phyloP scores from a whole-genome alignment of 2,797 vertebrate genomes.

The Cyclopterus lumpus region DNA sequence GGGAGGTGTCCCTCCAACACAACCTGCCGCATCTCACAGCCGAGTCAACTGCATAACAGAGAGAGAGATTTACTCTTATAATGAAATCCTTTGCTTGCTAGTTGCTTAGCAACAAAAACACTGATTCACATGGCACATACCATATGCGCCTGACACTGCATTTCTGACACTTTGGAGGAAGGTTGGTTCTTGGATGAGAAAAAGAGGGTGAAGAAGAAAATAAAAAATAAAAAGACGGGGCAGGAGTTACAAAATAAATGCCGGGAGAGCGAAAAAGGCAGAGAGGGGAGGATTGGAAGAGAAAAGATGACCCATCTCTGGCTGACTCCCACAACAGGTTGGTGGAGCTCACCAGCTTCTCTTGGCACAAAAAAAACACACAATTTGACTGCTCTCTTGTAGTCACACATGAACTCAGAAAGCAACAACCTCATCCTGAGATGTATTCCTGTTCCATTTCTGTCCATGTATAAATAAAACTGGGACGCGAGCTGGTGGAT shows the following conservation, averaged over 20 bases:
- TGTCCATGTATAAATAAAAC: slow-evolving; percentile 30
- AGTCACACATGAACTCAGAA: slow-evolving; percentile 40
- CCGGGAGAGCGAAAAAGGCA: slow-evolving; percentile 41
- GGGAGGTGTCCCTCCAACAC: slow-evolving; percentile 67
- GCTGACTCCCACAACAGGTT: slow-evolving; percentile 75
- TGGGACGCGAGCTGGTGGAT: neutral
- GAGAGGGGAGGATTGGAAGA: slow-evolving; percentile 43
- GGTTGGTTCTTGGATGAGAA: slow-evolving; percentile 57
- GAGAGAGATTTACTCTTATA: slow-evolving; percentile 77
- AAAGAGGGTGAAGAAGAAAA: slow-evolving; percentile 37
- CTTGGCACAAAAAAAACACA: slow-evolving; percentile 45
- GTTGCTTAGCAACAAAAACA: slow-evolving; percentile 85
- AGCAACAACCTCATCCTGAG: slow-evolving; percentile 32
- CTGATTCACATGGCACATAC: slow-evolving; percentile 77
- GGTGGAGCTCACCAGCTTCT: slow-evolving; percentile 62
- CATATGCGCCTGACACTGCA: slow-evolving; percentile 75
- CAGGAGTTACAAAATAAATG: slow-evolving; percentile 49
- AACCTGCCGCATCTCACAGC: slow-evolving; percentile 74
- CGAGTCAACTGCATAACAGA: slow-evolving; percentile 78
- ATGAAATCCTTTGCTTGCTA: slow-evolving; percentile 81
- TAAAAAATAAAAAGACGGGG: slow-evolving; percentile 25
- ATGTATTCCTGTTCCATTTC: neutral
- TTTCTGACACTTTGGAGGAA: slow-evolving; percentile 73
- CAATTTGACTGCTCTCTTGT: slow-evolving; percentile 48
- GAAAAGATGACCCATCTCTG: slow-evolving; percentile 55